These are phyloP conservation scores for Pristionchus fissidentatus DNA, from an alignment of 2,888 invertebrate genomes.

Conservation along the genomic window DNA sequence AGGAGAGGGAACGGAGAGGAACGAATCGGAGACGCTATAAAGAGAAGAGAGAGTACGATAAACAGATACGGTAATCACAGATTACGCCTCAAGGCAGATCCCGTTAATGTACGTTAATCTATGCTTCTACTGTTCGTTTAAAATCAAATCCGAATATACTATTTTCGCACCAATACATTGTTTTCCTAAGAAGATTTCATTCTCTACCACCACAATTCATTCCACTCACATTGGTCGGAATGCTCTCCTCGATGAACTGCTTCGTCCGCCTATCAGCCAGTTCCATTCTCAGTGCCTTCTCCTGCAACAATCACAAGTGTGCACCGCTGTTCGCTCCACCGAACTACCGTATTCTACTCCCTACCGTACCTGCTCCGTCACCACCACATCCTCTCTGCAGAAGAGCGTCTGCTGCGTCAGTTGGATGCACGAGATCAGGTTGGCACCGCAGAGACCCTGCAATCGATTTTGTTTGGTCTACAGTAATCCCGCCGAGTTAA, in stretches of 20 bases:
- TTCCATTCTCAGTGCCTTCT: constrained; percentile 67
- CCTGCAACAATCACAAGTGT: constrained; percentile 52
- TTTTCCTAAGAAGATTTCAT: too few relatives aligned
- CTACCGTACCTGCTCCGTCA: constrained; percentile 58
- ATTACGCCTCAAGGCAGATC: constrained; percentile 18
- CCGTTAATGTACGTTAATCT: too few relatives aligned
- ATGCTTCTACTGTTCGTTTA: too few relatives aligned
- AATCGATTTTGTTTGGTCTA: not conserved
- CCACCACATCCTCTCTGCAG: constrained; percentile 55
- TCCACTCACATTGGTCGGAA: constrained; percentile 37
- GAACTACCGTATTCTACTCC: not conserved
- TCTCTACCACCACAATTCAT: too few relatives aligned
- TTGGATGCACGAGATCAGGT: constrained; percentile 54
- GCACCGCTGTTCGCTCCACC: not conserved
- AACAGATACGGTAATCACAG: not conserved
- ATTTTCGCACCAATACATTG: constrained; percentile 12
- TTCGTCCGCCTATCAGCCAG: constrained; percentile 65
- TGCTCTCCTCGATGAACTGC: constrained; percentile 56
- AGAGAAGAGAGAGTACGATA: not conserved
- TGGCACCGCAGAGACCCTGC: constrained; percentile 38
- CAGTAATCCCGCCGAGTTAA: not conserved
- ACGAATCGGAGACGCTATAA: constrained; percentile 54
- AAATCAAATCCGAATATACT: not conserved
- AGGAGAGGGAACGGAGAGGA: constrained; percentile 53
- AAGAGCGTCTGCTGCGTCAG: constrained; percentile 61